Conservation (phyloP, 2,888 invertebrate genomes). For the Tachina lurida region DNA sequence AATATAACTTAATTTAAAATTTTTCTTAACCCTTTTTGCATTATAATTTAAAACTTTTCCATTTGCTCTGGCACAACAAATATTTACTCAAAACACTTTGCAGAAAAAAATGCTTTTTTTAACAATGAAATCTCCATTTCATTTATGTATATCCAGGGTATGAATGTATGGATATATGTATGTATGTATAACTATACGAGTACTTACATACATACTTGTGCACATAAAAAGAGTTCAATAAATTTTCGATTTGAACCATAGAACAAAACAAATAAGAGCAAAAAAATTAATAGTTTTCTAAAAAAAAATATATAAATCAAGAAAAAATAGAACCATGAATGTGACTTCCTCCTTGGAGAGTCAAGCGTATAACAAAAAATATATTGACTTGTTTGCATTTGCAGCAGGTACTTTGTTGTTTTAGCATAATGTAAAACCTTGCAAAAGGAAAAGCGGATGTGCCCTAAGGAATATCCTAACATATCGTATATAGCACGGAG, state of each 20-base stretch:
- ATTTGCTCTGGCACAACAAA: constrained; percentile 25
- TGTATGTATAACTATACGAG: neutral
- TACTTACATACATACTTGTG: neutral
- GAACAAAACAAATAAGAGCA: constrained; percentile 5
- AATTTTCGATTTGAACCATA: constrained; percentile 55
- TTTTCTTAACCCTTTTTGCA: constrained; percentile 16
- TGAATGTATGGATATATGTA: neutral
- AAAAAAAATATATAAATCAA: constrained; percentile 49
- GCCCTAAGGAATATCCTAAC: neutral
- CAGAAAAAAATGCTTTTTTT: neutral
- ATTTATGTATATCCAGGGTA: constrained; percentile 31
- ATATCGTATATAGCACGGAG: neutral
- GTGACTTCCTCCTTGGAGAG: constrained; percentile 43
- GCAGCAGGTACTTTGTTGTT: constrained; percentile 37
- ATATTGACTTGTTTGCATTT: constrained; percentile 38
- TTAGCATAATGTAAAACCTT: neutral
- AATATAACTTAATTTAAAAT: neutral
- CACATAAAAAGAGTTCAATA: constrained; percentile 50
- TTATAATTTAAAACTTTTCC: constrained; percentile 3
- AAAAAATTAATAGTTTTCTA: constrained; percentile 27
- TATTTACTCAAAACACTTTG: constrained; percentile 34
- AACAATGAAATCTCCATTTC: constrained; percentile 44
- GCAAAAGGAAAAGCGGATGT: neutral
- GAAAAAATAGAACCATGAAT: constrained; percentile 17
- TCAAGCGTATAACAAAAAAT: constrained; percentile 47